Conservation (phyloP, 2,888 invertebrate genomes). For the Sialis fuliginosa region DNA sequence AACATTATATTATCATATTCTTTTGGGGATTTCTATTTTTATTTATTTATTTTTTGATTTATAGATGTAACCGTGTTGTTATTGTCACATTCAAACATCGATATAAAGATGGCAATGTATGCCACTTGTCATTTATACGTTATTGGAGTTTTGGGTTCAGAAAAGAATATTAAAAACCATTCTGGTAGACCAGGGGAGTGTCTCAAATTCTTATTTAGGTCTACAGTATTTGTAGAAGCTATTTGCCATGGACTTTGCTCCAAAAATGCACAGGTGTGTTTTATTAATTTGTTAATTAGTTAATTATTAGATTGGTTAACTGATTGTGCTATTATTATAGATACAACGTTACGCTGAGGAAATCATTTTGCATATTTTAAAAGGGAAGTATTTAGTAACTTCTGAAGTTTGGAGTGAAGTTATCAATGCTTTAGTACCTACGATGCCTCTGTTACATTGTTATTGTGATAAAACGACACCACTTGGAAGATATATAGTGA, state of each 20-base stretch:
- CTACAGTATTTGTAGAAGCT: slow-evolving; percentile 41
- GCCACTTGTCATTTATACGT: slow-evolving; percentile 33
- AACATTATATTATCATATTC: not conserved
- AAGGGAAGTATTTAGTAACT: slow-evolving; percentile 41
- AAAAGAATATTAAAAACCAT: slow-evolving; percentile 16
- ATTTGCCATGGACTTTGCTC: slow-evolving; percentile 40
- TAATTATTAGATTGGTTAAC: not conserved
- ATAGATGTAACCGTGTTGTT: slow-evolving; percentile 29
- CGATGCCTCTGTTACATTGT: slow-evolving; percentile 40
- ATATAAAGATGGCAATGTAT: slow-evolving; percentile 36
- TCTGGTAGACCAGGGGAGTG: slow-evolving; percentile 28
- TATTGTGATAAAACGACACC: slow-evolving; percentile 31
- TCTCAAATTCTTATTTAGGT: slow-evolving; percentile 34
- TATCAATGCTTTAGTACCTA: slow-evolving; percentile 36
- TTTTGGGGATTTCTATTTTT: not conserved
- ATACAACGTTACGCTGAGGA: slow-evolving; percentile 37
- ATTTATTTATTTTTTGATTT: slow-evolving; percentile 7
- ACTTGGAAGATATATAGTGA: slow-evolving; percentile 40
- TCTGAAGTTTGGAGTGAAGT: slow-evolving; percentile 42
- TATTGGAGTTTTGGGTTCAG: slow-evolving; percentile 33
- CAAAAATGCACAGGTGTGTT: slow-evolving; percentile 21
- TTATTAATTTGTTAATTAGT: slow-evolving; percentile 1
- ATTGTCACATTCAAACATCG: slow-evolving; percentile 35
- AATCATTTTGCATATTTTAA: slow-evolving; percentile 40
- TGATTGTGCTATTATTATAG: slow-evolving; percentile 22